A percentile compares a stretch with the other conserved stretches of the same genome.
Evolutionary conservation across 2,888 invertebrate species (phyloP).

Genomic region (Apodemia zela): DNA sequence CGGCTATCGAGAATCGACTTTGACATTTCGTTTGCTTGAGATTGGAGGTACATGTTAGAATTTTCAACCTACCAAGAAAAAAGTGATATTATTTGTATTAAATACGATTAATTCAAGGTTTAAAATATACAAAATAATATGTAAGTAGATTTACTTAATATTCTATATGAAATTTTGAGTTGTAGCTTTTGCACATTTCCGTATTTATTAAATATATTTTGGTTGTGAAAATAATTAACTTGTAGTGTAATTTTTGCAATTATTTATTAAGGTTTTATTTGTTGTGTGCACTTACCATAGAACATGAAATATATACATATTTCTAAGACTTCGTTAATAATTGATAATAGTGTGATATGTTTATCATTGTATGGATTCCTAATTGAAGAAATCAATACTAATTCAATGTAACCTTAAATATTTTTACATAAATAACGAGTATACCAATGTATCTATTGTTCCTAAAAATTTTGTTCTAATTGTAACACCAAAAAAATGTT

Average conservation of each 20-base stretch:
- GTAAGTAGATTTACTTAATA: background rate
- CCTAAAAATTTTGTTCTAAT: background rate
- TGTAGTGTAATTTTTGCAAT: background rate
- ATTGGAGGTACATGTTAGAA: slow-evolving; percentile 6
- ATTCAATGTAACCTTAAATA: slow-evolving; percentile 16
- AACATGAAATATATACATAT: background rate
- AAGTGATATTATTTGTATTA: slow-evolving; percentile 5
- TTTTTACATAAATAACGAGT: too few relatives aligned
- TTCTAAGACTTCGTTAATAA: background rate
- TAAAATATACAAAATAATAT: background rate
- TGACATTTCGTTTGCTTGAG: slow-evolving; percentile 11
- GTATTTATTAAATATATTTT: slow-evolving; percentile 9
- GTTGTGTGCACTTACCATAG: background rate
- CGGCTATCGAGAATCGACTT: background rate
- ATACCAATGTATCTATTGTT: too few relatives aligned
- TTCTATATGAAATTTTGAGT: background rate
- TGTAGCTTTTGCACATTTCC: background rate
- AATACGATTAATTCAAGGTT: background rate
- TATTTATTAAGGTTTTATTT: background rate
- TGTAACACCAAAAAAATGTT: background rate
- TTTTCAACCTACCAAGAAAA: slow-evolving; percentile 13
- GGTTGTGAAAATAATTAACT: slow-evolving; percentile 11
- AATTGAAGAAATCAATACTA: slow-evolving; percentile 33
- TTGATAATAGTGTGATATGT: background rate
- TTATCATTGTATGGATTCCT: slow-evolving; percentile 33